A percentile compares a stretch with the other conserved stretches of the same genome.
Evolutionary conservation across 1,140 invertebrate genomes (phyloP).

Genomic region (Drosophila hydei): DNA sequence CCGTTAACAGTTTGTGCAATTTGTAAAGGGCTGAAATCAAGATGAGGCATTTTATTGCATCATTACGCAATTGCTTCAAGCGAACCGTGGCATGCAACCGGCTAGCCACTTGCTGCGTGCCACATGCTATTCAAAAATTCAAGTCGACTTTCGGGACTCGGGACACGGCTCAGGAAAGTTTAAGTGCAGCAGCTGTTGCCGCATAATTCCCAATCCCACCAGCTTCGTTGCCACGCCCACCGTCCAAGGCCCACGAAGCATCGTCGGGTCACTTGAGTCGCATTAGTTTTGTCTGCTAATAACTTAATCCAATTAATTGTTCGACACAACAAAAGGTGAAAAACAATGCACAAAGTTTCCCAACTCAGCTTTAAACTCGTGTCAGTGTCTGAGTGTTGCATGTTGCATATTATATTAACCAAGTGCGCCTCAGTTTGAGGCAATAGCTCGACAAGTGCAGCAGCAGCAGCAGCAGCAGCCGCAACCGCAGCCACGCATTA

Average conservation of each 20-base stretch:
- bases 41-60: slow-evolving; percentile 60
- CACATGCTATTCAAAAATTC: slow-evolving; percentile 9
- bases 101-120: slow-evolving; percentile 9
- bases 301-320: slow-evolving; percentile 68
- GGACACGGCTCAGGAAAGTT: not conserved
- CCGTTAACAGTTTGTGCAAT: slow-evolving; percentile 52
- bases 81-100: slow-evolving; percentile 21
- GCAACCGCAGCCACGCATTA: slow-evolving; percentile 1
- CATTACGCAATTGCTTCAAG: slow-evolving; percentile 66
- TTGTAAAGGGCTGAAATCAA: slow-evolving; percentile 70
- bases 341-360: slow-evolving; percentile 28
- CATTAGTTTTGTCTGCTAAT: slow-evolving; percentile 55
- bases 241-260: no score
- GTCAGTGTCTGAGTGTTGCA: not conserved
- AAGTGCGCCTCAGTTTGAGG: slow-evolving; percentile 12
- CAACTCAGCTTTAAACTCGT: slow-evolving; percentile 10
- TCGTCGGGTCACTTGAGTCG: slow-evolving; percentile 9
- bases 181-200: slow-evolving; percentile 13
- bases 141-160: slow-evolving; percentile 29
- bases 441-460: slow-evolving; percentile 15
- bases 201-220: not conserved
- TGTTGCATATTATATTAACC: slow-evolving; percentile 17
- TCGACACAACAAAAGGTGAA: slow-evolving; percentile 9
- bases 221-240: no score
- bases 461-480: slow-evolving; percentile 9